Conservation (phyloP, 2,888 invertebrate genomes). For the Ashinkailepas kermadecensis region DNA sequence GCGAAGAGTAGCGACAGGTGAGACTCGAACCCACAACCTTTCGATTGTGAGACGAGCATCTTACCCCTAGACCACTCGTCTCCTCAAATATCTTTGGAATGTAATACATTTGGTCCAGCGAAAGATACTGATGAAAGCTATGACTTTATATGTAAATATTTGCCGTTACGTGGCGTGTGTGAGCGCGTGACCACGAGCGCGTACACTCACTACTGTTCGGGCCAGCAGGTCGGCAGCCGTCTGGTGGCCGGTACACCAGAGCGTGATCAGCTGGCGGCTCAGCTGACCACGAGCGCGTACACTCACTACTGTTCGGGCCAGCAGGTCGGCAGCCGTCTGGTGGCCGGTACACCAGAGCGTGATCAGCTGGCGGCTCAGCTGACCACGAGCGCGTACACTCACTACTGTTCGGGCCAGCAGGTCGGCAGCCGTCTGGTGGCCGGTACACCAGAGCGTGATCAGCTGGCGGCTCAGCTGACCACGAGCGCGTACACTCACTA, state of each 20-base stretch:
- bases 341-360: conserved; percentile 95
- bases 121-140: too few relatives aligned
- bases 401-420: conserved; percentile 81
- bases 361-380: conserved; percentile 87
- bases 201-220: conserved; percentile 68
- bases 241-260: conserved; percentile 93
- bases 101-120: too few relatives aligned
- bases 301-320: conserved; percentile 75
- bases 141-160: too few relatives aligned
- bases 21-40: too few relatives aligned
- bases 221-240: conserved; percentile 77
- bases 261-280: conserved; percentile 83
- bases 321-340: conserved; percentile 76
- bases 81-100: too few relatives aligned
- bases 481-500: conserved; percentile 58
- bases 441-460: conserved; percentile 92
- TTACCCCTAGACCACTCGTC: too few relatives aligned
- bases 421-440: conserved; percentile 82
- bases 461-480: conserved; percentile 90
- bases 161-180: too few relatives aligned
- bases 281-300: conserved; percentile 65
- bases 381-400: conserved; percentile 52
- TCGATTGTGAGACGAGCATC: too few relatives aligned
- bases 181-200: neutral
- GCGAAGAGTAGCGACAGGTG: too few relatives aligned